These are phyloP conservation scores for Hypomecis atomaria DNA, from an alignment of 2,888 invertebrate genomes.

Conservation along the genomic window DNA sequence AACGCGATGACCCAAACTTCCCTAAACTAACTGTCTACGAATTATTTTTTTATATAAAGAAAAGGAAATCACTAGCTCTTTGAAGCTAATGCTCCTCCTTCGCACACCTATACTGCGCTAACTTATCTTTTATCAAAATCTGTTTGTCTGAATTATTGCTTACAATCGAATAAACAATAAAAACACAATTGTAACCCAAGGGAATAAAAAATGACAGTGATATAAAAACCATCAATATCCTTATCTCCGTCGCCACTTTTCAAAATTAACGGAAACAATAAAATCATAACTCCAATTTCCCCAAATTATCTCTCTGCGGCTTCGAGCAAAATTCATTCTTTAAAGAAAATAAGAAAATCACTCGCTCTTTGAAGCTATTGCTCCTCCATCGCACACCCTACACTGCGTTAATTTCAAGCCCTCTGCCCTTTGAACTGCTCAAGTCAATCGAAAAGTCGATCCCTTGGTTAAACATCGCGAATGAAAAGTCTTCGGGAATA, in stretches of 20 bases:
- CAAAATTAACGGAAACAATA: constrained; percentile 33
- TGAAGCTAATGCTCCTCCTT: constrained; percentile 73
- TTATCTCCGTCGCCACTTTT: constrained; percentile 1
- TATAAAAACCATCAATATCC: neutral
- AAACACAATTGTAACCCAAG: no score
- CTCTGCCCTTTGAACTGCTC: constrained; percentile 80
- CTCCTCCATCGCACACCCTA: constrained; percentile 77
- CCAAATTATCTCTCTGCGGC: constrained; percentile 40
- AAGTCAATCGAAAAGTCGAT: constrained; percentile 83
- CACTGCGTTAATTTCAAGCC: constrained; percentile 76
- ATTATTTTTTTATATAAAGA: constrained; percentile 64
- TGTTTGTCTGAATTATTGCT: no score
- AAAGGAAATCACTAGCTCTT: constrained; percentile 76
- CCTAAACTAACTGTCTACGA: constrained; percentile 40
- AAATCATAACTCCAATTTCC: constrained; percentile 39
- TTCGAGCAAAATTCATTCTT: constrained; percentile 59
- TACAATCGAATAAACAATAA: no score
- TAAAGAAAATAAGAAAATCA: constrained; percentile 76
- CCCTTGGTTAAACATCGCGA: constrained; percentile 82
- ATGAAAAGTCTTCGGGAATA: constrained; percentile 80
- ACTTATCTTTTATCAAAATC: no score
- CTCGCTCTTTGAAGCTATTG: constrained; percentile 73
- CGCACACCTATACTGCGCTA: constrained; percentile 78
- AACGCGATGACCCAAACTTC: constrained; percentile 38
- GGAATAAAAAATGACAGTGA: neutral